Base-by-base conservation (phyloP, 2,797 vertebrate species). In the Sebastes goodei region DNA sequence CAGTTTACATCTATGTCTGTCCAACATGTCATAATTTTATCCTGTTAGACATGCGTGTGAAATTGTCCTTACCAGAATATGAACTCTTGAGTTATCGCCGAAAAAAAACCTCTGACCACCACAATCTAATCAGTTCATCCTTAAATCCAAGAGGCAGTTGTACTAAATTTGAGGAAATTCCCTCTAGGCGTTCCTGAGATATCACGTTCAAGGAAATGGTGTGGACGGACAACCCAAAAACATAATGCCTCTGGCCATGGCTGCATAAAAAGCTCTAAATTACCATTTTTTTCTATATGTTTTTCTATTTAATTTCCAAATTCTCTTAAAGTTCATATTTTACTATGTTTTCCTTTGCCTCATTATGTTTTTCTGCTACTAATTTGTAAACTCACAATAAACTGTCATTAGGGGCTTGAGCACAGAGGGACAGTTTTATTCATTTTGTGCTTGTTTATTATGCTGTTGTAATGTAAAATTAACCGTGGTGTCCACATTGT, bases 31-130 rank as follows among this genome's bases (percentile, higher is more conserved):
- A 52, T 17, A 0, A 20, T 52, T 52, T 52, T n/a, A 20, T 52
- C 0, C 20, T 52, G 17, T 52, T 20, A 20, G 20, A 52, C 17
- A 20, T 49, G 0, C 0, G 17, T 17, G 38, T 42, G 15, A 7
- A 17, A 46, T 46, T 46, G 15, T 46, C 42, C 7, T 46, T 17
- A 46, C 0, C 0, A 46, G 42, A 0, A 46, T 20, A 46, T 46
- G 15, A 17, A 17, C 15, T 46, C 15, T 46, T 46, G 42, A n/a
- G 49, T n/a, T 52, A 52, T 52, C 0, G 20, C 20, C 49, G 0
- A 52, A 52, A 52, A n/a, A 2, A 8, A n/a, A 9, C 49, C 20
- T 52, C 20, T 52, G 49, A 52, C 49, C 20, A 17, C 49, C 0
- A 52, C 15, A 49, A 49, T 49, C 46, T 49, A n/a, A 52, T n/a